These are phyloP conservation scores for Aptenodytes patagonicus DNA, from an alignment of 2,113 vertebrate genomes.

Conservation along the genomic window DNA sequence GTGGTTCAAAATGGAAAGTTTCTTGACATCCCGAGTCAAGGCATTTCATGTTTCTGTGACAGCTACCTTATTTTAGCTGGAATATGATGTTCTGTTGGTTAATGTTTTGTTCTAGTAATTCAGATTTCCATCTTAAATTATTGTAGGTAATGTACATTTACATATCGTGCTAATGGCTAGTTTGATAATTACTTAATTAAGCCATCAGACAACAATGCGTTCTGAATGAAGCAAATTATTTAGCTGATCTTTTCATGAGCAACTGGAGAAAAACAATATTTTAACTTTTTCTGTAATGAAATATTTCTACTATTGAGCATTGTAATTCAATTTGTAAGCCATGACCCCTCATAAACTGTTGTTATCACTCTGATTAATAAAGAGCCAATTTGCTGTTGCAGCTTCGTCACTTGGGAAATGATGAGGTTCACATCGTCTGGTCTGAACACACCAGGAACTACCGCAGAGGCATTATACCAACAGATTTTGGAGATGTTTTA, in stretches of 20 bases:
- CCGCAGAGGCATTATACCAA: constrained; percentile 94
- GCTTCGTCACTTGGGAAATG: constrained; percentile 99
- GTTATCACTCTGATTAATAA: constrained; percentile 74
- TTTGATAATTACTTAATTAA: constrained; percentile 61
- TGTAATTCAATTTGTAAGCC: constrained; percentile 70
- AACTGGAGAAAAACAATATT: constrained; percentile 45
- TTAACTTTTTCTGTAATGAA: constrained; percentile 60
- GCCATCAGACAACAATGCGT: constrained; percentile 7
- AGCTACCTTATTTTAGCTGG: not conserved
- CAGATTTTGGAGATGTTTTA: constrained; percentile 96
- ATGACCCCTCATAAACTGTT: constrained; percentile 60
- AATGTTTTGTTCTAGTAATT: not conserved
- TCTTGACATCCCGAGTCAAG: not conserved
- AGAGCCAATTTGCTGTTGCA: constrained; percentile 77
- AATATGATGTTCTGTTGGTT: not conserved
- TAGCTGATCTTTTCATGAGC: constrained; percentile 24
- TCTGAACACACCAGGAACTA: constrained; percentile 98
- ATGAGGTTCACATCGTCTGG: constrained; percentile 99
- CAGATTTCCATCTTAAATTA: constrained; percentile 1
- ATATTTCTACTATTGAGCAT: constrained; percentile 56
- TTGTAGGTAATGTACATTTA: constrained; percentile 19
- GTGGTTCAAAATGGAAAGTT: not conserved
- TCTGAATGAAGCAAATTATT: constrained; percentile 22
- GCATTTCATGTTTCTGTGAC: not conserved
- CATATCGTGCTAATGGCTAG: constrained; percentile 27